phyloP scores from a whole-genome alignment of 2,888 invertebrate genomes.

The Thysanoteuthis rhombus region DNA sequence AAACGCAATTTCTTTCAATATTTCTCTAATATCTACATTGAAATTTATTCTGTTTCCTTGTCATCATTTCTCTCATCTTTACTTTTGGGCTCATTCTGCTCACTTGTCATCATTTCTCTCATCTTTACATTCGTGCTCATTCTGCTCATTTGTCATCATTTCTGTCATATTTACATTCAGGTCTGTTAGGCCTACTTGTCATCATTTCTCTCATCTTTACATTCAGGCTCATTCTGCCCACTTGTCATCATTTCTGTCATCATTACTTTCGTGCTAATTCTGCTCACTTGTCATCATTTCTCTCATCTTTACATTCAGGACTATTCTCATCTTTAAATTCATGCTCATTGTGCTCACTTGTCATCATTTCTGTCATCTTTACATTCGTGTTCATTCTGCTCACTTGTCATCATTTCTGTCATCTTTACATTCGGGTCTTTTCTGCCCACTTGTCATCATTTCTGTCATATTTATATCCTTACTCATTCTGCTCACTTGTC shows the following conservation, averaged over 20 bases:
- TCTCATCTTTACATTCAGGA: too few species aligned
- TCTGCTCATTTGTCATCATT: neutral
- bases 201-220: neutral
- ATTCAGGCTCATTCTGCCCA: too few species aligned
- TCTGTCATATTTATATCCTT: neutral
- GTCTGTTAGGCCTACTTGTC: too few species aligned
- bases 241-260: too few species aligned
- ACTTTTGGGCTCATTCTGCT: accelerated
- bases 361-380: neutral
- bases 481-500: neutral
- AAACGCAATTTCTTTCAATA: too few species aligned
- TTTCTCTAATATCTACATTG: too few species aligned
- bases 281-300: too few species aligned
- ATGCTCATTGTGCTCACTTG: too few species aligned
- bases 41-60: too few species aligned
- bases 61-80: neutral
- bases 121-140: neutral
- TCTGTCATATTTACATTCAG: neutral
- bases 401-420: neutral
- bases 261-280: too few species aligned
- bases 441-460: neutral
- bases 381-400: neutral
- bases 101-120: neutral
- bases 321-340: too few species aligned
- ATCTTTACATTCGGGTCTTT: too few species aligned